phyloP scores from a whole-genome alignment of 2,888 invertebrate species.

The Plagodis pulveraria region DNA sequence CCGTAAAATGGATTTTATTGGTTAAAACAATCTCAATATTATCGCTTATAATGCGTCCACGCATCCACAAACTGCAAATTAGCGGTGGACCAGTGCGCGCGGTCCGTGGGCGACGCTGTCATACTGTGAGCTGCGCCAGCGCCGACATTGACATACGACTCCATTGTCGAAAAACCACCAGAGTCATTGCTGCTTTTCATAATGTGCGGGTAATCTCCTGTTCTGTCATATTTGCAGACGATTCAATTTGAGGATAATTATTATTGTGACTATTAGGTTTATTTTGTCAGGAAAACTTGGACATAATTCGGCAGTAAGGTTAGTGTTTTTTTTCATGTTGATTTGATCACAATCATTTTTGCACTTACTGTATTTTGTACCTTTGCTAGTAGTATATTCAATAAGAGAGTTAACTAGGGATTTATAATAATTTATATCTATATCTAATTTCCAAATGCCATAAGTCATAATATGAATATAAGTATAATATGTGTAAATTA shows the following conservation, averaged over 20 bases:
- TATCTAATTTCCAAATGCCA: too few relatives aligned
- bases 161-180: slow-evolving; percentile 53
- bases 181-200: slow-evolving; percentile 34
- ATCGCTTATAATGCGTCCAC: slow-evolving; percentile 11
- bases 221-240: slow-evolving; percentile 18
- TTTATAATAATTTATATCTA: too few relatives aligned
- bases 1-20: not conserved
- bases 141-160: slow-evolving; percentile 48
- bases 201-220: slow-evolving; percentile 20
- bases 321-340: too few relatives aligned
- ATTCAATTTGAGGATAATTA: slow-evolving; percentile 10
- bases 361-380: too few relatives aligned
- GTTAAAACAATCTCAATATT: not conserved
- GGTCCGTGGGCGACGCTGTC: slow-evolving; percentile 16
- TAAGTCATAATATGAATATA: too few relatives aligned
- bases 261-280: not conserved
- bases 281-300: not conserved
- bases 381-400: too few relatives aligned
- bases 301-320: too few relatives aligned
- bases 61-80: slow-evolving; percentile 10
- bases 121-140: slow-evolving; percentile 35
- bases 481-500: too few relatives aligned
- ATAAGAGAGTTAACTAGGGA: too few relatives aligned
- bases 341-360: too few relatives aligned
- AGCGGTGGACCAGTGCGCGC: not conserved